phyloP scores from a whole-genome alignment of 92 coral and sea anemone species.

The Phymanthus crucifer region DNA sequence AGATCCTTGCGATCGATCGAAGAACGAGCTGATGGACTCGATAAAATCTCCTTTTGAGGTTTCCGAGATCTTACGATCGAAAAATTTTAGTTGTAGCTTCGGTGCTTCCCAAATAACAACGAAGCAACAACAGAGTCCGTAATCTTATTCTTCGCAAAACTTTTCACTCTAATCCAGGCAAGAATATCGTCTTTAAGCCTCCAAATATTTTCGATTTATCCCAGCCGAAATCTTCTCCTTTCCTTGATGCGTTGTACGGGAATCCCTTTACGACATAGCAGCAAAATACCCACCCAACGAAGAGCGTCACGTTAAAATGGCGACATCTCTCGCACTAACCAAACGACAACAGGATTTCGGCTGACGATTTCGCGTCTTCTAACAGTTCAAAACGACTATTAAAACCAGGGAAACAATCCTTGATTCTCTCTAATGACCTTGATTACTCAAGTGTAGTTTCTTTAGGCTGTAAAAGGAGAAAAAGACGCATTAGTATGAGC shows the following conservation, averaged over 20 bases:
- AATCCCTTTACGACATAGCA: background rate
- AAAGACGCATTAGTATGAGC: constrained; percentile 23
- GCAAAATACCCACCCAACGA: constrained; percentile 52
- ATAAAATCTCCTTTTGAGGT: constrained; percentile 35
- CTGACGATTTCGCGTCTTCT: constrained; percentile 41
- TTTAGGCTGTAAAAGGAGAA: constrained; percentile 16
- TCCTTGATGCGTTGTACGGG: constrained; percentile 2
- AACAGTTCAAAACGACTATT: background rate
- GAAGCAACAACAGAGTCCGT: constrained; percentile 1
- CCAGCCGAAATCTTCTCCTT: background rate
- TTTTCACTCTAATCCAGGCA: constrained; percentile 6
- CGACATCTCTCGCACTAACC: constrained; percentile 70
- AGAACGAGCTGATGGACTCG: constrained; percentile 9
- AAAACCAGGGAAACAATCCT: background rate
- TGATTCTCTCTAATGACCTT: background rate
- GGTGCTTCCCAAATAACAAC: constrained; percentile 31
- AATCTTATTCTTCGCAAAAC: constrained; percentile 3
- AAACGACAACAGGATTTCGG: constrained; percentile 53
- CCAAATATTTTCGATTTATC: background rate
- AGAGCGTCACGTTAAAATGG: constrained; percentile 85
- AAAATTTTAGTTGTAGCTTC: constrained; percentile 32
- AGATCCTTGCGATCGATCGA: constrained; percentile 38
- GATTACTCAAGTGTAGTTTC: background rate
- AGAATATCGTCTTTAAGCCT: background rate
- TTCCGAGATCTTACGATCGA: constrained; percentile 37